Base-by-base conservation (phyloP, 1,140 invertebrate species). In the Drosophila chauvacae region DNA sequence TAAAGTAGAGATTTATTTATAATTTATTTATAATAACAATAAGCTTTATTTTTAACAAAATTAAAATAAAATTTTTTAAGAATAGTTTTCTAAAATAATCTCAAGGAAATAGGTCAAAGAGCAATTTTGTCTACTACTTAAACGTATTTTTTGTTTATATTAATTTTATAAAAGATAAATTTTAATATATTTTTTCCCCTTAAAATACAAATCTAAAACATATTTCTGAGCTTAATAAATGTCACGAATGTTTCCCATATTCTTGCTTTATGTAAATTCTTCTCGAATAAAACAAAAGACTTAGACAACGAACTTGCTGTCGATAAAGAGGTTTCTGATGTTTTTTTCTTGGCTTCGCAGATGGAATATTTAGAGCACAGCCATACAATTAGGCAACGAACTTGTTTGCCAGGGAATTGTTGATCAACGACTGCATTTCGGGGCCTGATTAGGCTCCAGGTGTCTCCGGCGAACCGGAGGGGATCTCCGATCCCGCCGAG, bases 401-500 rank as follows among this genome's bases (percentile, higher is more conserved):
- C 83, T 87, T 87, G 83, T 65, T 77, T 77, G 71, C 62, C 59
- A 53, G 51, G 58, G 72, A 30, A 63, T 59, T 77, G 58, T 68
- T 58, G 45, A 42, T 60, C 65, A 59, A 72, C 69, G 47, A 71
- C 68, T 73, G 68, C 70, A 59, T 58, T 47, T 35, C 37, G 44
- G 33, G 70, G 69, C 55, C 69, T 72, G 70, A 72, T 73, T 72
- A 72, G 55, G 16, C 56, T 59, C 57, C 47, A 63, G 60, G 33
- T 55, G 60, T 39, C 33, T 41, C 60, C 37, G 42, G 33, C n/a
- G 23, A 64, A 59, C 41, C 57, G 41, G 28, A 44, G 62, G 62
- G 62, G 57, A 48, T 42, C 35, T 56, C 65, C 77, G 85, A 88
- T 90, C 85, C 84, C 84, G 84, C 85, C 84, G 85, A 84, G 84